These are phyloP conservation scores for Eudasyphora cyanicolor DNA, from an alignment of 2,888 invertebrate species.

Conservation along the genomic window DNA sequence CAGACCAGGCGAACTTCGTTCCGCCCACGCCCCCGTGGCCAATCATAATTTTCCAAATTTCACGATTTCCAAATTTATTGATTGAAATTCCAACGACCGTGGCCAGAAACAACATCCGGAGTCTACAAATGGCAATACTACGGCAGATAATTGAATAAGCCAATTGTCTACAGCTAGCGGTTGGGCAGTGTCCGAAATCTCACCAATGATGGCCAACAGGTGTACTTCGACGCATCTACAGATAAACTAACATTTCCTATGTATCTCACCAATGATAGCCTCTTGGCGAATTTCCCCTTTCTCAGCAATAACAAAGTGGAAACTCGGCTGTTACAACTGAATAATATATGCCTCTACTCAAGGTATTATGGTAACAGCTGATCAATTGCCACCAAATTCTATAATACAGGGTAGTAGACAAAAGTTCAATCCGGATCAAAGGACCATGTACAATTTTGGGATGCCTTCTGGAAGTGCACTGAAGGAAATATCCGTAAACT, in stretches of 20 bases:
- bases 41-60: too few relatives aligned
- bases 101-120: conserved; percentile 71
- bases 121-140: conserved; percentile 61
- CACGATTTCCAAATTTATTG: conserved; percentile 77
- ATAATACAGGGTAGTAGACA: conserved; percentile 72
- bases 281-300: conserved; percentile 75
- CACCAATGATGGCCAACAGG: conserved; percentile 70
- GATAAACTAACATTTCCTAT: conserved; percentile 76
- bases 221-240: conserved; percentile 74
- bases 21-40: too few relatives aligned
- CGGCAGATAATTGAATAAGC: conserved; percentile 61
- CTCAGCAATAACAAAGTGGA: conserved; percentile 74
- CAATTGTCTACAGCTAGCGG: conserved; percentile 55
- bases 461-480: too few relatives aligned
- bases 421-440: conserved; percentile 67
- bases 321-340: conserved; percentile 73
- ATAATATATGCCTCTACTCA: conserved; percentile 72
- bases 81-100: conserved; percentile 76
- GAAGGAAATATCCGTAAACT: too few relatives aligned
- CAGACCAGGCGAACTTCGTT: too few relatives aligned
- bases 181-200: conserved; percentile 25
- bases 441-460: too few relatives aligned
- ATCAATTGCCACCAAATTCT: conserved; percentile 75
- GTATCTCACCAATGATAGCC: conserved; percentile 73
- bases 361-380: conserved; percentile 72